These are phyloP conservation scores for Acrossocheilus wenchowensis DNA, from an alignment of 2,797 vertebrate genomes.

Conservation along the genomic window DNA sequence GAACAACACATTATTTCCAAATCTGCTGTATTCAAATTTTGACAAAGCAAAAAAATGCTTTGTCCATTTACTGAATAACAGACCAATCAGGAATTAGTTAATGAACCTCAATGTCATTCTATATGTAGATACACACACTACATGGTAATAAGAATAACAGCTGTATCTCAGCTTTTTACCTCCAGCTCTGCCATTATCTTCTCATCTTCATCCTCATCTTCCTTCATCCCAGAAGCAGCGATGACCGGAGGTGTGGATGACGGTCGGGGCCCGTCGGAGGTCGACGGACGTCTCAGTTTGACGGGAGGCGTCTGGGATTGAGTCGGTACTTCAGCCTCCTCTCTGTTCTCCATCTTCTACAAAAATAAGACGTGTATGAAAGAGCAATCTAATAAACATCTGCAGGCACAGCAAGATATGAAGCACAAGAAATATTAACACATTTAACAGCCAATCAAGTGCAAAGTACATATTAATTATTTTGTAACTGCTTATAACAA, in stretches of 20 bases:
- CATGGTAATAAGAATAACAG: neutral
- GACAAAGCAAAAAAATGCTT: neutral
- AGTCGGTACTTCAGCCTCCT: slow-evolving; percentile 79
- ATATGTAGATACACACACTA: neutral
- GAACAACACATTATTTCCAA: slow-evolving; percentile 24
- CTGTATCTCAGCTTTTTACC: slow-evolving; percentile 74
- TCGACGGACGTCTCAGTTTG: slow-evolving; percentile 87
- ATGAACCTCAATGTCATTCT: neutral
- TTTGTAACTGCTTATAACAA: neutral
- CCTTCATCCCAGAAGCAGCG: slow-evolving; percentile 85
- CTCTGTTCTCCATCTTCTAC: slow-evolving; percentile 85
- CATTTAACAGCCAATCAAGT: neutral
- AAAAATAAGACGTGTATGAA: neutral
- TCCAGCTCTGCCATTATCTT: slow-evolving; percentile 92
- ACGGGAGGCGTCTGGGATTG: slow-evolving; percentile 83
- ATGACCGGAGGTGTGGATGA: slow-evolving; percentile 93
- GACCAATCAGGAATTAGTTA: neutral
- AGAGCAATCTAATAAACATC: neutral
- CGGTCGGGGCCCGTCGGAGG: slow-evolving; percentile 85
- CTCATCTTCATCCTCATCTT: slow-evolving; percentile 89
- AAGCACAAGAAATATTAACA: neutral
- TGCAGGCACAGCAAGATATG: neutral
- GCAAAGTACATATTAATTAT: neutral
- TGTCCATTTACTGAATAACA: neutral
- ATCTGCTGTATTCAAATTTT: neutral